Evolutionary conservation across 2,888 invertebrate genomes (phyloP), one percentile per base, ranked within the genome.

Genomic region (Drosophila paracracens): DNA sequence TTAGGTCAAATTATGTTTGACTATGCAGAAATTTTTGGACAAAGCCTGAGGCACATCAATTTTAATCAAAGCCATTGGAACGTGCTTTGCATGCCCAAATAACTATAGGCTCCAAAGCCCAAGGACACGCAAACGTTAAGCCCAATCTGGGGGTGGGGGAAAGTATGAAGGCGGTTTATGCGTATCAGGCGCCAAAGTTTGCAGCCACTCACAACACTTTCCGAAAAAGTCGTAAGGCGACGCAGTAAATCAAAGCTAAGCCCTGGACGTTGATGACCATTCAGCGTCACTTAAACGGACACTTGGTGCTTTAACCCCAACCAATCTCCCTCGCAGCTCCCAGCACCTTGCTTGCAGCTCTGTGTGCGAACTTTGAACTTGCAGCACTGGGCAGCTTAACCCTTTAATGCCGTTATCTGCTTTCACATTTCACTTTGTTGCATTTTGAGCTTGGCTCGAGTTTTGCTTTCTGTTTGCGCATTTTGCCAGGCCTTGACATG

Each of bases 1-100:
- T 88, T 88, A 78, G 82, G 70, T 74, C 88, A 85, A 85, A 89
- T 85, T 85, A 89, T 85, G 90, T 88, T 85, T 85, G 85, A 82
- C 89, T 89, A 76, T 81, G 89, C 76, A 74, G 59, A 83, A 72
- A 85, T 86, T 86, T 83, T 84, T 64, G 87, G 83, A 83, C 81
- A 84, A 83, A 81, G 76, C 89, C 87, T 69, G 58, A 65, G 60
- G 81, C 84, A 73, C 84, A 89, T 86, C 88, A 82, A 86, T 89
- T 86, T 86, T 86, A 86, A 86, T 86, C 85, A 86, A 74, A 77
- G 86, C 72, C 85, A 75, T 72, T 80, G 69, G 50, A 70, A 86
- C 85, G 85, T 86, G 85, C 88, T 71, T 68, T 66, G 85, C 88
- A 82, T 86, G 70, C 48, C 25, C 69, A 84, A 89, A 70, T 57